Percentiles rank a stretch among this genome's conserved stretches.
Evolutionary conservation across 2,888 invertebrate species (phyloP).

Genomic region (Cecidostiba fungosa): DNA sequence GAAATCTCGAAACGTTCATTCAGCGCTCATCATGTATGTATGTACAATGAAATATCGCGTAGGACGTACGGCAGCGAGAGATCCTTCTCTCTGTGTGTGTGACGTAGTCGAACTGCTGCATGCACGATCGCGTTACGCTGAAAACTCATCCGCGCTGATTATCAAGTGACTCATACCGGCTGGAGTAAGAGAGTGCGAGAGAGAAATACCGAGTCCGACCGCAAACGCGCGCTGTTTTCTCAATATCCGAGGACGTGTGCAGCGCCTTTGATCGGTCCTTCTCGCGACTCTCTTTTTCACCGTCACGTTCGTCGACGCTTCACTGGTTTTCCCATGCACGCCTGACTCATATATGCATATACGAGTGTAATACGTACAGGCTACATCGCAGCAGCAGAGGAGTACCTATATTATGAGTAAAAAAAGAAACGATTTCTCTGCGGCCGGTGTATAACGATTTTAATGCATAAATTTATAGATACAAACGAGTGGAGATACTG

Average conservation of each 20-base stretch:
- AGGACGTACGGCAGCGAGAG: slow-evolving; percentile 6
- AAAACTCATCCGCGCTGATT: slow-evolving; percentile 61
- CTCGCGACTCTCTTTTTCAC: slow-evolving; percentile 17
- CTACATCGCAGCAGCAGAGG: not conserved
- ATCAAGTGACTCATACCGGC: slow-evolving; percentile 59
- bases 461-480: slow-evolving; percentile 30
- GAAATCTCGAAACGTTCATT: slow-evolving; percentile 53
- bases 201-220: slow-evolving; percentile 23
- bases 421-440: slow-evolving; percentile 33
- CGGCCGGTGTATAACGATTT: not conserved
- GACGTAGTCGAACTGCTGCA: slow-evolving; percentile 22
- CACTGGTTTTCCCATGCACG: slow-evolving; percentile 56
- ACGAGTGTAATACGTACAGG: not conserved
- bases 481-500: not conserved
- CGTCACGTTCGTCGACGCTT: not conserved
- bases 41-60: slow-evolving; percentile 30
- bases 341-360: slow-evolving; percentile 51
- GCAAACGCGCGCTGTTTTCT: slow-evolving; percentile 39
- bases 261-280: slow-evolving; percentile 14
- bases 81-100: not conserved
- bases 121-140: slow-evolving; percentile 32
- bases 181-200: not conserved
- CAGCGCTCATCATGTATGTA: slow-evolving; percentile 34
- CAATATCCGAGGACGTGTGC: slow-evolving; percentile 33
- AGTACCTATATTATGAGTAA: not conserved